phyloP scores from a whole-genome alignment of 2,113 vertebrate genomes.

The Syrmaticus mikado region DNA sequence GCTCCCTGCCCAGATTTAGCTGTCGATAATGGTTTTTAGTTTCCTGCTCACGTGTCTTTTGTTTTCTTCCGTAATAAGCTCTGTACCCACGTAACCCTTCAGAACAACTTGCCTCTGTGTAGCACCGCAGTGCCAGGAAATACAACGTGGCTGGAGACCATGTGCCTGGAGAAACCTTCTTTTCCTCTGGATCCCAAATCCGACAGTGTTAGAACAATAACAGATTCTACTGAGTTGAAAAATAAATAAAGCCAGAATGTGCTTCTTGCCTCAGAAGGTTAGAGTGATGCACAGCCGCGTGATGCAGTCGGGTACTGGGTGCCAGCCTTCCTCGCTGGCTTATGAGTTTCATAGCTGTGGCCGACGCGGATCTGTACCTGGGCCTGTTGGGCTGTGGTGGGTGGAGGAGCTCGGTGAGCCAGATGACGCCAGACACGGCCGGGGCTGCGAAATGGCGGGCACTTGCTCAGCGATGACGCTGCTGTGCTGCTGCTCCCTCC shows the following conservation, averaged over 20 bases:
- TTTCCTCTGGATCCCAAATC: not conserved
- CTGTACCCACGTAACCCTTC: not conserved
- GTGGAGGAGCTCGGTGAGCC: not conserved
- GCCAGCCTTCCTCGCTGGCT: rapidly evolving
- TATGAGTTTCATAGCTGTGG: rapidly evolving
- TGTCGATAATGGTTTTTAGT: not conserved
- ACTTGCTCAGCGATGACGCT: not conserved
- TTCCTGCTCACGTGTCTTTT: not conserved
- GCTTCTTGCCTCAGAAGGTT: not conserved
- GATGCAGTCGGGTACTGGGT: not conserved
- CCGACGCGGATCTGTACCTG: not conserved
- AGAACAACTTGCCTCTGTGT: not conserved
- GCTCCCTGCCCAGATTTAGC: not conserved
- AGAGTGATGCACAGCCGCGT: rapidly evolving
- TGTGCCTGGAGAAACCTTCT: not conserved
- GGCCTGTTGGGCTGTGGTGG: not conserved
- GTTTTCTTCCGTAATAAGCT: not conserved
- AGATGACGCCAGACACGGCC: not conserved
- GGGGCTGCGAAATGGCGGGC: not conserved
- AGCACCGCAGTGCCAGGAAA: not conserved
- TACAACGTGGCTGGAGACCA: not conserved
- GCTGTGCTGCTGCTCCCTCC: not conserved
- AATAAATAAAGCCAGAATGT: not conserved
- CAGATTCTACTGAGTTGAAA: not conserved
- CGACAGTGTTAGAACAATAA: not conserved